These are phyloP conservation scores for Chitala chitala DNA, from an alignment of 2,113 vertebrate genomes.

Conservation along the genomic window DNA sequence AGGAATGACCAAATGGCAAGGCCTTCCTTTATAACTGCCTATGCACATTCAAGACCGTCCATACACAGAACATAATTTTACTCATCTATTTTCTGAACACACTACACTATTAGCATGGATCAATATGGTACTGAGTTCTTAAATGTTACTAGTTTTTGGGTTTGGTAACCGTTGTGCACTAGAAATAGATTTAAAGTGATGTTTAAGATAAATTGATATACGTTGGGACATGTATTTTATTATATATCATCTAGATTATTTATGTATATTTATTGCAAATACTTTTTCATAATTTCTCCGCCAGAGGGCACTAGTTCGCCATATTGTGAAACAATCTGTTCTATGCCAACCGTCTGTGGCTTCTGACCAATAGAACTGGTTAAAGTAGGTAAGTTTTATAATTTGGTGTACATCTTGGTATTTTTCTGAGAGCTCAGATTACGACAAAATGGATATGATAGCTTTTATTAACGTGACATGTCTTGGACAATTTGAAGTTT, in stretches of 20 bases:
- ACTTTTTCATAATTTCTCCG: constrained; percentile 5
- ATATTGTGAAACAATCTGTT: background rate
- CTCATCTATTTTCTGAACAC: too few relatives aligned
- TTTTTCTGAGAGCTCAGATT: too few relatives aligned
- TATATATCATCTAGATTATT: background rate
- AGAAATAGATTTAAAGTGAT: background rate
- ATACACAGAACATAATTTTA: too few relatives aligned
- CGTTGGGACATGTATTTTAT: background rate
- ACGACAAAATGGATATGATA: too few relatives aligned
- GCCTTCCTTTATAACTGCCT: too few relatives aligned
- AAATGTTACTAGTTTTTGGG: background rate
- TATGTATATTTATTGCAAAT: background rate
- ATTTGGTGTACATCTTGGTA: too few relatives aligned
- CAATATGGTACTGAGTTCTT: background rate
- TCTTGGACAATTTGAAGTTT: too few relatives aligned
- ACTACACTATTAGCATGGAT: background rate
- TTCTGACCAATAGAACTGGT: background rate
- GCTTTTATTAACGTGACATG: too few relatives aligned
- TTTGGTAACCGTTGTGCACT: background rate
- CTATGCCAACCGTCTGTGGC: background rate
- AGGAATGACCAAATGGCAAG: too few relatives aligned
- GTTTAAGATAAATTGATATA: background rate
- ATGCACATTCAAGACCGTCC: background rate
- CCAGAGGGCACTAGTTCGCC: constrained; percentile 15
- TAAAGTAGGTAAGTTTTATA: background rate